phyloP scores from a whole-genome alignment of 2,888 invertebrate species.

The Cryptops parisi region DNA sequence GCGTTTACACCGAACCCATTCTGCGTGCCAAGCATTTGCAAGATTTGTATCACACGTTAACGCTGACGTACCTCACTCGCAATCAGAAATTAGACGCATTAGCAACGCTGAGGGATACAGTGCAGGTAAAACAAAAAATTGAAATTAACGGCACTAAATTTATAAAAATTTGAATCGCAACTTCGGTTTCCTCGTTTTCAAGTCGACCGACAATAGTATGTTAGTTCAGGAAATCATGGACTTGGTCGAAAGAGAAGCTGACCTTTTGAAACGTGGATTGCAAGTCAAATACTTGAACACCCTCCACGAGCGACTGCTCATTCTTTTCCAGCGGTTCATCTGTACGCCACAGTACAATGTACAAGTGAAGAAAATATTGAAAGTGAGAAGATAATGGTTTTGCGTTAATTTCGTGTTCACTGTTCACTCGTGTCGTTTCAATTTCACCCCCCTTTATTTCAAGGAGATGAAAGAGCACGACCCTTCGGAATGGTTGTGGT shows the following conservation, averaged over 20 bases:
- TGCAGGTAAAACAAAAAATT: slow-evolving; percentile 29
- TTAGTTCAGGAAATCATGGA: slow-evolving; percentile 43
- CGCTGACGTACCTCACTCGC: slow-evolving; percentile 39
- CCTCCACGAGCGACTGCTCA: slow-evolving; percentile 49
- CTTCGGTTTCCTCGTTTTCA: too few species aligned
- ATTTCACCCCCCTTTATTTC: neutral
- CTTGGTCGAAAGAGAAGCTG: slow-evolving; percentile 55
- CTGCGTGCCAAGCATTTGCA: slow-evolving; percentile 61
- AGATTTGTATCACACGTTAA: slow-evolving; percentile 53
- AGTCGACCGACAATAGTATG: too few species aligned
- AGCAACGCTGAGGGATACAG: slow-evolving; percentile 50
- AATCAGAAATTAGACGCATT: slow-evolving; percentile 55
- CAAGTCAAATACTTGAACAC: slow-evolving; percentile 44
- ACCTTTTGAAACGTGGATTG: slow-evolving; percentile 48
- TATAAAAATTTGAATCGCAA: too few species aligned
- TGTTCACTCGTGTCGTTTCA: neutral
- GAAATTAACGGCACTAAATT: neutral
- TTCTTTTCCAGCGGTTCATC: slow-evolving; percentile 35
- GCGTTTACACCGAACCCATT: slow-evolving; percentile 66
- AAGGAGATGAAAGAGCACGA: neutral
- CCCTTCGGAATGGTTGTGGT: neutral
- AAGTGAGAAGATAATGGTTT: too few species aligned
- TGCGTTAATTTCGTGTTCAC: too few species aligned
- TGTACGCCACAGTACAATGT: slow-evolving; percentile 36
- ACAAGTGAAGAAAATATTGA: slow-evolving; percentile 23